A percentile compares a stretch with the other conserved stretches of the same genome.
Conservation (phyloP, 1,140 invertebrate species). For the Conus ventricosus region DNA sequence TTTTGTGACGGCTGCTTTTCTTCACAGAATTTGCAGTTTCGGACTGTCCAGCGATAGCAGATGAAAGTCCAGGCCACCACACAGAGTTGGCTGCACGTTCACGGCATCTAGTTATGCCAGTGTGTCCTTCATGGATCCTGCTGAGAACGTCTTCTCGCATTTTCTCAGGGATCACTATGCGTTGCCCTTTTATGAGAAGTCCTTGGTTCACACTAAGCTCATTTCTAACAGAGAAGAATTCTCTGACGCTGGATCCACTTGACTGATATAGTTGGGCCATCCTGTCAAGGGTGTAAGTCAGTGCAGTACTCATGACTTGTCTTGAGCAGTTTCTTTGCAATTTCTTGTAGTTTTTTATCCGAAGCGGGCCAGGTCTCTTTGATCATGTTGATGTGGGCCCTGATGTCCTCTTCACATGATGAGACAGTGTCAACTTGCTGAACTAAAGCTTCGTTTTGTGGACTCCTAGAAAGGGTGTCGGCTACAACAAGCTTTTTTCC, state of each 20-base stretch:
- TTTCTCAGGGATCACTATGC: not conserved
- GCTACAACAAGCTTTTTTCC: conserved; percentile 44
- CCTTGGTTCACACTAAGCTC: not conserved
- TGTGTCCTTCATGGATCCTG: not conserved
- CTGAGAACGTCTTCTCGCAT: not conserved
- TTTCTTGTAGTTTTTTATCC: not conserved
- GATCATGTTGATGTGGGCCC: too few relatives aligned
- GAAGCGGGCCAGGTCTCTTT: conserved; percentile 9
- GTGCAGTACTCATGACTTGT: not conserved
- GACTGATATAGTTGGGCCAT: not conserved
- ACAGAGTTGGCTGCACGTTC: not conserved
- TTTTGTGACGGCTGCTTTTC: not conserved
- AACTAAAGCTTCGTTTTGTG: not conserved
- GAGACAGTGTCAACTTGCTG: not conserved
- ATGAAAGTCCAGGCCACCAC: not conserved
- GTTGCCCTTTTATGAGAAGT: not conserved
- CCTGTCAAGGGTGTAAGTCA: not conserved
- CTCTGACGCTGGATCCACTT: not conserved
- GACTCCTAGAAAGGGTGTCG: conserved; percentile 41
- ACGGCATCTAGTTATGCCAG: not conserved
- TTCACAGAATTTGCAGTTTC: not conserved
- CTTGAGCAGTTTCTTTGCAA: not conserved
- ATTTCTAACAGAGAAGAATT: not conserved
- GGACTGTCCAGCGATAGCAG: not conserved
- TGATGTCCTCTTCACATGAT: not conserved